Conservation (phyloP, 2,113 vertebrate species). For the Myanophis thanlyinensis region DNA sequence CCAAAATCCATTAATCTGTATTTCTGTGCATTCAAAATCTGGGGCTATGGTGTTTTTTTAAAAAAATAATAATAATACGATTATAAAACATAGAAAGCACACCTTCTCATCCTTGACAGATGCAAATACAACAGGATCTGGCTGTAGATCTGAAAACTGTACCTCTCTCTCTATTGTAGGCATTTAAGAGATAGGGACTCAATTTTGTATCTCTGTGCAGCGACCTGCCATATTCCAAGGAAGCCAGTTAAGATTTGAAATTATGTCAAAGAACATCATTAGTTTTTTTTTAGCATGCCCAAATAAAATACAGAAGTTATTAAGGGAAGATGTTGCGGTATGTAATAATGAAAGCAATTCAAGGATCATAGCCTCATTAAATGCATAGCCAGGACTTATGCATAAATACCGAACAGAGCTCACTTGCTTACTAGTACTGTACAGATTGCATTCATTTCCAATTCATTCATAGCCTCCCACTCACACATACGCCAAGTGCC, state of each 20-base stretch:
- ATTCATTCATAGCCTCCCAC: not conserved
- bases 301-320: not conserved
- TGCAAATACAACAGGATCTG: not conserved
- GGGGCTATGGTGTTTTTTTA: not conserved
- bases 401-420: not conserved
- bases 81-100: not conserved
- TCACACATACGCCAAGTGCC: not conserved
- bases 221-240: not conserved
- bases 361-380: not conserved
- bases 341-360: not conserved
- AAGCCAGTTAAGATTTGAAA: not conserved
- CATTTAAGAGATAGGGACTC: not conserved
- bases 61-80: not conserved
- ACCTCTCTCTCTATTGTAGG: not conserved
- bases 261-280: not conserved
- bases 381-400: not conserved
- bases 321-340: constrained; percentile 17
- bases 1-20: not conserved
- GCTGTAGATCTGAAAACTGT: not conserved
- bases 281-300: not conserved
- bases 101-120: not conserved
- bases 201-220: not conserved
- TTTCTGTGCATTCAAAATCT: not conserved
- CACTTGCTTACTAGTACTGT: not conserved
- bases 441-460: not conserved